Conservation (phyloP, 2,888 invertebrate genomes). For the Diogma glabrata region DNA sequence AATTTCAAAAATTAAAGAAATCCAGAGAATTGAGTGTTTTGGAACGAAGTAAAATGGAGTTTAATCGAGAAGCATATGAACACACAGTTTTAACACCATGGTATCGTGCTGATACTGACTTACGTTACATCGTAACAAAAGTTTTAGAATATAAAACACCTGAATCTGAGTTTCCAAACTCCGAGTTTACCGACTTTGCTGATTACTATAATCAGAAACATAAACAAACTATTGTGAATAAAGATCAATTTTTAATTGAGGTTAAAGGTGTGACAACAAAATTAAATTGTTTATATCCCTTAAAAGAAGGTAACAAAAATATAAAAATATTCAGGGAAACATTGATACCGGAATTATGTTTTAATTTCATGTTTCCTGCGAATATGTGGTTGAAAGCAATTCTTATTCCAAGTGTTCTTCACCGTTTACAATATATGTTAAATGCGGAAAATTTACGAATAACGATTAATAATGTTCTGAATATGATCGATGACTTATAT, state of each 20-base stretch:
- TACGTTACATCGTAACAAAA: constrained; percentile 55
- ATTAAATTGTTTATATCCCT: constrained; percentile 30
- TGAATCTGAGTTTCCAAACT: constrained; percentile 50
- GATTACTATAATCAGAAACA: constrained; percentile 72
- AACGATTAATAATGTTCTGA: constrained; percentile 30
- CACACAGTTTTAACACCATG: constrained; percentile 75
- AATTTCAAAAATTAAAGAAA: constrained; percentile 37
- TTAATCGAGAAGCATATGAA: constrained; percentile 49
- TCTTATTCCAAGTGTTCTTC: constrained; percentile 72
- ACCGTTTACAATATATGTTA: constrained; percentile 42
- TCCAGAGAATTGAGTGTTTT: constrained; percentile 35
- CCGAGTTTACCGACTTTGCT: constrained; percentile 48
- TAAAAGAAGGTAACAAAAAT: constrained; percentile 25
- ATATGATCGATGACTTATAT: constrained; percentile 23
- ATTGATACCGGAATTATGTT: constrained; percentile 81
- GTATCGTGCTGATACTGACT: constrained; percentile 57
- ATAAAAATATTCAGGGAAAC: constrained; percentile 40
- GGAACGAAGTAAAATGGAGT: constrained; percentile 40
- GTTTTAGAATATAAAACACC: constrained; percentile 56
- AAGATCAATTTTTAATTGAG: constrained; percentile 59
- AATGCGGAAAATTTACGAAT: constrained; percentile 33
- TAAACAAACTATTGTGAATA: no score
- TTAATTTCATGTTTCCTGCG: constrained; percentile 56
- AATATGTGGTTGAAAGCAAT: constrained; percentile 76
- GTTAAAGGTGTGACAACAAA: constrained; percentile 45